These are phyloP conservation scores for Pipra filicauda DNA, from an alignment of 2,113 vertebrate species.

Conservation along the genomic window DNA sequence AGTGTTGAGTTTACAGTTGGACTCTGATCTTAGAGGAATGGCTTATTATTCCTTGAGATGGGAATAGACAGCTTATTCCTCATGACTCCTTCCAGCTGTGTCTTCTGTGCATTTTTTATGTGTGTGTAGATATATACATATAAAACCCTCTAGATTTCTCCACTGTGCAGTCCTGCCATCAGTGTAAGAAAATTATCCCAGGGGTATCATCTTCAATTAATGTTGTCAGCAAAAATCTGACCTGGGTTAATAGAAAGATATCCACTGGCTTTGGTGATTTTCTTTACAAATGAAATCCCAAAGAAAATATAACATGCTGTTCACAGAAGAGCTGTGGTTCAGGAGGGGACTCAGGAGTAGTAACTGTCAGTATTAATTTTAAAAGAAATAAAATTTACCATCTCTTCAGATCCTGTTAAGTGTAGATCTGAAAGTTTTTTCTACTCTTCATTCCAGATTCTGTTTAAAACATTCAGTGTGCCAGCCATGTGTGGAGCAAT, in stretches of 20 bases:
- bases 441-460: not conserved
- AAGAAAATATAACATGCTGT: not conserved
- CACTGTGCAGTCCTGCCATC: not conserved
- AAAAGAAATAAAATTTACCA: not conserved
- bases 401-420: not conserved
- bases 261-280: not conserved
- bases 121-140: not conserved
- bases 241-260: not conserved
- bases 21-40: not conserved
- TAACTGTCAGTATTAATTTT: not conserved
- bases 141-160: not conserved
- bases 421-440: not conserved
- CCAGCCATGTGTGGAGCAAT: slow-evolving; percentile 37
- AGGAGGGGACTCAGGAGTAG: not conserved
- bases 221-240: not conserved
- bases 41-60: not conserved
- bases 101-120: not conserved
- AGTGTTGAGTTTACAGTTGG: not conserved
- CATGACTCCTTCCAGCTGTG: not conserved
- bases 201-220: not conserved
- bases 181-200: not conserved
- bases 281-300: not conserved
- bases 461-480: slow-evolving; percentile 44
- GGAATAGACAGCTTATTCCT: not conserved
- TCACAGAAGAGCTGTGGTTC: not conserved